Evolutionary conservation across 2,888 invertebrate species (phyloP), one percentile per base, ranked within the genome.

Genomic region (Mythimna impura): DNA sequence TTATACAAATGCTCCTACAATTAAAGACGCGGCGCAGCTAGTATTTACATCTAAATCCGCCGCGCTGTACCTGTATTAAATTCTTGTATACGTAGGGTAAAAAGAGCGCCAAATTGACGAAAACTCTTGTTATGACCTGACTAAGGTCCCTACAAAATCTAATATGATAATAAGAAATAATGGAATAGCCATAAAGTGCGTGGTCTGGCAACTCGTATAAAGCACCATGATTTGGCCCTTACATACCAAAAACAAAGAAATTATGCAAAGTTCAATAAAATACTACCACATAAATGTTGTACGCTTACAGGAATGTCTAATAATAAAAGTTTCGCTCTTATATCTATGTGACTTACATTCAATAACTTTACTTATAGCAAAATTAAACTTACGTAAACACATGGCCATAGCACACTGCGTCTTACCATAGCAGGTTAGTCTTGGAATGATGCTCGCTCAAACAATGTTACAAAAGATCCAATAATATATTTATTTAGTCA

Each of bases 231-330:
- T 72, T 82, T 82, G 84, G 82, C 86, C 84, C 71, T 80, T 71
- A 77, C 52, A 43, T 74, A 73, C 80, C 78, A 78, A 81, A 43
- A 79, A 79, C 63, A 70, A 78, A 76, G 77, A 79, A 83, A 81
- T 80, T 85, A 84, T 81, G 81, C 78, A 78, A 84, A 71, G 47
- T 71, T 76, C 50, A 71, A 67, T 80, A 83, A 74, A 81, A 77
- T 82, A 81, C 78, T 86, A 86, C 72, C 76, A 82, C 84, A 85
- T 85, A 69, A 47, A 82, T 83, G 82, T 84, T 83, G 83, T 85
- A 86, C 84, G 85, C 86, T 84, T 86, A 90, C 78, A 89, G 91
- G 91, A 91, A 91, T 91, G 91, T 91, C 88, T 89, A 90, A 87
- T 86, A 84, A 84, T 87, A 88, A 75, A 81, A 77, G 74, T 76